These are phyloP conservation scores for Drosophila histrio DNA, from an alignment of 2,888 invertebrate genomes.

Conservation along the genomic window DNA sequence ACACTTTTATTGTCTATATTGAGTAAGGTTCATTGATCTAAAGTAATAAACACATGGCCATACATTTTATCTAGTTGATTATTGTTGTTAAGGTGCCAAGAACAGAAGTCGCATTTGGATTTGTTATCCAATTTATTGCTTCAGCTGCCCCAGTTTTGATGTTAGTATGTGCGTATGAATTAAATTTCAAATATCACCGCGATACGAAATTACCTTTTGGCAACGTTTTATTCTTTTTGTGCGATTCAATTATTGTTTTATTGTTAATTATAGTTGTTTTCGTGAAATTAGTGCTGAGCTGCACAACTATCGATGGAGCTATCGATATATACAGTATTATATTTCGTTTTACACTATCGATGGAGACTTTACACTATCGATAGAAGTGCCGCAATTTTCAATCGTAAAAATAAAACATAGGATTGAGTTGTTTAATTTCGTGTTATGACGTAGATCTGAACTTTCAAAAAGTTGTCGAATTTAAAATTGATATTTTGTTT, in stretches of 20 bases:
- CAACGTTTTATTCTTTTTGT: constrained; percentile 50
- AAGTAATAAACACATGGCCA: not conserved
- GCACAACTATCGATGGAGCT: constrained; percentile 15
- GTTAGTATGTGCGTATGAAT: not conserved
- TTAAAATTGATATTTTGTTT: no score
- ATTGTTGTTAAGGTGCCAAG: not conserved
- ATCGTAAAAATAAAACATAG: no score
- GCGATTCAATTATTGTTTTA: constrained; percentile 23
- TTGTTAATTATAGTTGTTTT: constrained; percentile 47
- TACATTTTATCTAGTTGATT: constrained; percentile 13
- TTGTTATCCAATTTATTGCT: not conserved
- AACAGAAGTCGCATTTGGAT: not conserved
- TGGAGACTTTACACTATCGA: no score
- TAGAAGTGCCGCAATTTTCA: no score
- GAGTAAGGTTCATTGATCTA: constrained; percentile 38
- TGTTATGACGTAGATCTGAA: no score
- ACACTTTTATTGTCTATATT: constrained; percentile 21
- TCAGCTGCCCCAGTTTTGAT: not conserved
- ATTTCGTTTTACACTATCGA: no score
- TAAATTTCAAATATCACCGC: not conserved
- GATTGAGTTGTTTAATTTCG: no score
- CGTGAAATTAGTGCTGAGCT: constrained; percentile 20
- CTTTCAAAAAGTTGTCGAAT: no score
- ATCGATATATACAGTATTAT: no score
- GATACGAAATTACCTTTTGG: constrained; percentile 58